These are phyloP conservation scores for Nemoura dubitans DNA, from an alignment of 2,888 invertebrate genomes.

Conservation along the genomic window DNA sequence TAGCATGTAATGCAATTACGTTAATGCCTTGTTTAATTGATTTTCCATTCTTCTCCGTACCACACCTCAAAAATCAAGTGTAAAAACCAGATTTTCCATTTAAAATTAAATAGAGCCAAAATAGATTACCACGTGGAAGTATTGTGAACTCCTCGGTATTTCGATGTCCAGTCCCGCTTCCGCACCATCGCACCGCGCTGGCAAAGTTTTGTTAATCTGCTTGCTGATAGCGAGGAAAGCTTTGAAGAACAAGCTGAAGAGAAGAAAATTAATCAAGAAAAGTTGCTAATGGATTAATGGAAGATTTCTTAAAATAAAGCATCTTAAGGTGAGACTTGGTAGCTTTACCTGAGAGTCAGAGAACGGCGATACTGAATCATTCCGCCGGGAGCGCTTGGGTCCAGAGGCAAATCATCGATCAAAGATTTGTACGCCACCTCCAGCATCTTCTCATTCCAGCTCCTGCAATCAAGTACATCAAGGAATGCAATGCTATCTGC, in stretches of 20 bases:
- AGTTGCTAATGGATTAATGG: not conserved
- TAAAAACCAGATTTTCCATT: no score
- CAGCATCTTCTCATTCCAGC: slow-evolving; percentile 73
- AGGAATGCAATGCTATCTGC: no score
- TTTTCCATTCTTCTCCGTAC: no score
- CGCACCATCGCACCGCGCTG: slow-evolving; percentile 62
- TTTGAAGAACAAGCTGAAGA: slow-evolving; percentile 63
- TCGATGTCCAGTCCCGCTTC: slow-evolving; percentile 68
- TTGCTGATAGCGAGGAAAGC: slow-evolving; percentile 59
- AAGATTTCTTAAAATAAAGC: not conserved
- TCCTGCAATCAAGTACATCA: slow-evolving; percentile 55
- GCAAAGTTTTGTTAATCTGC: slow-evolving; percentile 53
- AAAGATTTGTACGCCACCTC: slow-evolving; percentile 70
- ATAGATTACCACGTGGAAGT: slow-evolving; percentile 64
- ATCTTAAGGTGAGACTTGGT: no score
- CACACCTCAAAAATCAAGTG: no score
- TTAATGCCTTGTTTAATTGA: not conserved
- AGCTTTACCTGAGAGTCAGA: slow-evolving; percentile 70
- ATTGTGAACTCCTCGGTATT: slow-evolving; percentile 75
- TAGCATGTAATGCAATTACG: no score
- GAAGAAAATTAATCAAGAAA: not conserved
- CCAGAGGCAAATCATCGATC: slow-evolving; percentile 78
- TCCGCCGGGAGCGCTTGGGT: slow-evolving; percentile 83
- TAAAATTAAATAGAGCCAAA: no score
- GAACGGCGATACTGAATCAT: slow-evolving; percentile 82